These are phyloP conservation scores for Pangasianodon gigas DNA, from an alignment of 2,113 vertebrate genomes.

Conservation along the genomic window DNA sequence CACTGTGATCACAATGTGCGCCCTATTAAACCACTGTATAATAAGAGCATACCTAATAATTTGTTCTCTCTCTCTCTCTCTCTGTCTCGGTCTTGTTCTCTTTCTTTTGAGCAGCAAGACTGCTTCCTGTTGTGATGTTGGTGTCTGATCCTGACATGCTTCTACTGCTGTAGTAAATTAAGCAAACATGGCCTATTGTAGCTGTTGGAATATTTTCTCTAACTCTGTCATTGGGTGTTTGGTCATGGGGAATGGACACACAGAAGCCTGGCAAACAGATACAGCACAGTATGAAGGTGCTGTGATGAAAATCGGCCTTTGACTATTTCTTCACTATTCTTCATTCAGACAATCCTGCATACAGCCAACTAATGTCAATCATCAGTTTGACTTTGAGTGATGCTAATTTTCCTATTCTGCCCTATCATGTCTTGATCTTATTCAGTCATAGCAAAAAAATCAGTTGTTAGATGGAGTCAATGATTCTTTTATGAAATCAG, in stretches of 20 bases:
- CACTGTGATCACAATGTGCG: not conserved
- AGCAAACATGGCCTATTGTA: not conserved
- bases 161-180: not conserved
- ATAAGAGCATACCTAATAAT: not conserved
- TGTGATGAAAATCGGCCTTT: not conserved
- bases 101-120: not conserved
- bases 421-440: not conserved
- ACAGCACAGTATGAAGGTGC: not conserved
- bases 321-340: constrained; percentile 1
- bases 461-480: not conserved
- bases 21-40: not conserved
- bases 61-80: not conserved
- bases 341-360: constrained; percentile 17
- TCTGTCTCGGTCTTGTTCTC: not conserved
- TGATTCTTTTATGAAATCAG: constrained; percentile 18
- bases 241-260: not conserved
- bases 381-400: constrained; percentile 19
- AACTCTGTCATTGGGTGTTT: not conserved
- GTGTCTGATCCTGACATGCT: not conserved
- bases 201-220: not conserved
- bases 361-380: not conserved
- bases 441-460: not conserved
- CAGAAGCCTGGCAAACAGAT: constrained; percentile 1
- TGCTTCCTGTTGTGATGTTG: not conserved
- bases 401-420: not conserved